Percentiles rank a stretch among this genome's conserved stretches.
These are phyloP conservation scores for Ctenochaetus hawaiiensis DNA, from an alignment of 2,797 vertebrate species.

Conservation along the genomic window DNA sequence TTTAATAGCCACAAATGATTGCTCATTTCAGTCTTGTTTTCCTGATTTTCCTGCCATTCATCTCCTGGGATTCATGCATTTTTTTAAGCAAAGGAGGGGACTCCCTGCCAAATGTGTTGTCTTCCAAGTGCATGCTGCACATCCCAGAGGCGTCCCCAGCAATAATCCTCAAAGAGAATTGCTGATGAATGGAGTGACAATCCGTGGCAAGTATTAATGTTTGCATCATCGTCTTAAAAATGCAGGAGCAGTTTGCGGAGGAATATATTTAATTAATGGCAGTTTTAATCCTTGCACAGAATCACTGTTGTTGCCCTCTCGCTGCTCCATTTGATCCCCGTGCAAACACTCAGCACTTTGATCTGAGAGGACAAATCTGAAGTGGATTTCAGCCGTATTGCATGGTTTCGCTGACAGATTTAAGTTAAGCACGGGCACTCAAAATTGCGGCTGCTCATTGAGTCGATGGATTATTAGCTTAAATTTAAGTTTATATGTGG, in stretches of 20 bases:
- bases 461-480: slow-evolving; percentile 58
- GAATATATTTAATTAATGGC: slow-evolving; percentile 85
- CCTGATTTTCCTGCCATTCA: slow-evolving; percentile 28
- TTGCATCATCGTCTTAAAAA: slow-evolving; percentile 79
- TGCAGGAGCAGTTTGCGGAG: slow-evolving; percentile 74
- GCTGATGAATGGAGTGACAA: slow-evolving; percentile 79
- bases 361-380: slow-evolving; percentile 72
- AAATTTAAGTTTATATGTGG: slow-evolving; percentile 38
- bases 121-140: slow-evolving; percentile 58
- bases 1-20: slow-evolving; percentile 43
- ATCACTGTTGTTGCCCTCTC: slow-evolving; percentile 78
- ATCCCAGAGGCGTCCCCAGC: slow-evolving; percentile 73
- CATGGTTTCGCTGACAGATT: slow-evolving; percentile 69
- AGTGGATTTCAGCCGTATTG: slow-evolving; percentile 77
- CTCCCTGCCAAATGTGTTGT: slow-evolving; percentile 44
- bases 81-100: neutral
- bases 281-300: slow-evolving; percentile 75
- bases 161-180: slow-evolving; percentile 86
- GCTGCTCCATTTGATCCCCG: slow-evolving; percentile 80
- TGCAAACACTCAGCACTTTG: slow-evolving; percentile 82
- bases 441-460: slow-evolving; percentile 30
- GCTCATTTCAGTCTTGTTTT: slow-evolving; percentile 40
- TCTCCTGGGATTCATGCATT: slow-evolving; percentile 36
- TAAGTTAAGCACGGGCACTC: slow-evolving; percentile 49
- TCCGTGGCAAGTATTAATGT: slow-evolving; percentile 71